Percentiles rank a stretch among this genome's conserved stretches.
Conservation (phyloP, 2,113 vertebrate genomes). For the Rhadina sibilatrix region DNA sequence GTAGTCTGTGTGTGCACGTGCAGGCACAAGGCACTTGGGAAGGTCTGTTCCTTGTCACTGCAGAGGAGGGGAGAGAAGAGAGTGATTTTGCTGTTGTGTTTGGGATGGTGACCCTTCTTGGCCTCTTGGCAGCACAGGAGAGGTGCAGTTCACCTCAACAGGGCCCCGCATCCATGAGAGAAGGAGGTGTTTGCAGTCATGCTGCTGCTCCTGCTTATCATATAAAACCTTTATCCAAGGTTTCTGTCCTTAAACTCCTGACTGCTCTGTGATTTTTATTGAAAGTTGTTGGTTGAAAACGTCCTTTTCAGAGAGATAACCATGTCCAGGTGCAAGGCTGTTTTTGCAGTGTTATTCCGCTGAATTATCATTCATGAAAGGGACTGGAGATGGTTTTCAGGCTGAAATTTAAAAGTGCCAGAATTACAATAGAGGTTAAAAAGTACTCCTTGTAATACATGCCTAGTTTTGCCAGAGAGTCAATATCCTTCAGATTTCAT, state of each 20-base stretch:
- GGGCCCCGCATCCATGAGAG: rapidly evolving
- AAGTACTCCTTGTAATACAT: background rate
- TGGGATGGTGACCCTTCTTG: background rate
- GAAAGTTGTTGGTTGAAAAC: background rate
- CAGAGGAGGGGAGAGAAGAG: background rate
- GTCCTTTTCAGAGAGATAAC: background rate
- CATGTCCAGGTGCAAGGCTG: background rate
- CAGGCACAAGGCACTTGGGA: background rate
- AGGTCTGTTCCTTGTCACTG: background rate
- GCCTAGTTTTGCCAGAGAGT: background rate
- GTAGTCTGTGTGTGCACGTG: background rate
- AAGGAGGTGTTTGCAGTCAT: background rate
- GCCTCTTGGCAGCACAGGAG: background rate
- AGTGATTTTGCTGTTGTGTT: rapidly evolving
- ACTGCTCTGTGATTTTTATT: background rate
- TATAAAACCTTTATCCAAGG: background rate
- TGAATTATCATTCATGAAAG: background rate
- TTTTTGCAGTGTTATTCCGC: background rate
- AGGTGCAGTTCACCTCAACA: rapidly evolving
- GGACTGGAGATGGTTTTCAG: background rate
- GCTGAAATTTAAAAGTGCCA: background rate
- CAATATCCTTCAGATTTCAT: conserved; percentile 2
- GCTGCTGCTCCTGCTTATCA: rapidly evolving
- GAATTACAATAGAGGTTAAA: background rate
- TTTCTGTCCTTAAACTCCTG: background rate